Base-by-base conservation (phyloP, 2,888 invertebrate species). In the Acrobeloides nanus region DNA sequence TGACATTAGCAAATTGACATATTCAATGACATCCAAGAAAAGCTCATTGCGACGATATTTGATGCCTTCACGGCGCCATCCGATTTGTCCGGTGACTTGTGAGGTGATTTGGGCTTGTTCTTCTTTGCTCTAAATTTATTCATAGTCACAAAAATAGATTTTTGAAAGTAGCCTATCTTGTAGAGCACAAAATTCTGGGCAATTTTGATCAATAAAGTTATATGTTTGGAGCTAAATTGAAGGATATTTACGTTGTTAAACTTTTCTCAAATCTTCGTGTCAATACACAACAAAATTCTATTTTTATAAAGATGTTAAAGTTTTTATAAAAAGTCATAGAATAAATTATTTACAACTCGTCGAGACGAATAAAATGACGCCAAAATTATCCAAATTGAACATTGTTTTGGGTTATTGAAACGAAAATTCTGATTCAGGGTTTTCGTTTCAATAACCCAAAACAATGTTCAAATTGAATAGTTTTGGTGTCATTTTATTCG, bases 31-130 rank as follows among this genome's bases (percentile, higher is more conserved):
- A 76, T 99, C 97, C 10, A 99, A 80, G 81, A 99, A 99, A 4
- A 99, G 79, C 76, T 99, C 97, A 74, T 99, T 99, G 38, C 97
- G 83, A 38, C 97, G 59, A 76, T 99, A 99, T 76, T 99, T 99
- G 67, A 99, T 99, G 37, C 95, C 97, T 76, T 99, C 97, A 18
- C 97, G 82, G 57, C 97, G 82, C 97, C 97, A 99, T 1, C 95
- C 95, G 63, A 97, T 97, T 56, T 76, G 76, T 15, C 76, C 76
- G 4, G 76, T 76, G 21, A 77, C 85, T 81, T 97, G 95, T 8
- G 93, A 93, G 10, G 97, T 99, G 61, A 99, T 97, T 77, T 95
- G 95, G 47, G 93, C 88, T 76, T 97, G 97, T 76, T 99, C 97
- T 74, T 99, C 97, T 75, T 97, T 97, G 18, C 92, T 92, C 62